Base-by-base conservation (phyloP, 2,888 invertebrate species). In the Acholoe squamosa region DNA sequence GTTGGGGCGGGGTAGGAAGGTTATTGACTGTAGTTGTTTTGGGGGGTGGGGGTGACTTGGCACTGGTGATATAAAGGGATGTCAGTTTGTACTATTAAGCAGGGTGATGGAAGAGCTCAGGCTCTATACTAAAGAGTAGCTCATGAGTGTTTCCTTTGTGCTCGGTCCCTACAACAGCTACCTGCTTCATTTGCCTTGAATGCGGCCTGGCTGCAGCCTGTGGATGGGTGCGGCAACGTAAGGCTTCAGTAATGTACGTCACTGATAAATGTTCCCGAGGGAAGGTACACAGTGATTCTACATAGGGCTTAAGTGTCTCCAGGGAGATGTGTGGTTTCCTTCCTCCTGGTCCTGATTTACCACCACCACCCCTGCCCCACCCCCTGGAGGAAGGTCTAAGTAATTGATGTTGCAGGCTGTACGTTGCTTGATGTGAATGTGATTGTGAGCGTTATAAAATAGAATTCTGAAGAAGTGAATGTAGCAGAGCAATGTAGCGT, bases 171-270 rank as follows among this genome's bases (percentile, higher is more conserved):
- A 71, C 71, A 71, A 71, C 71, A 71, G 71, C 28, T 28, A 25
- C 71, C 14, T 25, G 71, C 71, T 71, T 71, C 71, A 71, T 71
- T 71, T 28, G 31, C 31, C 0, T 0, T 25, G 28, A 71, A 71
- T 71, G 31, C 25, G 71, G 71, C 71, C 10, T 61, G 61, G 61
- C 10, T 10, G 19, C 54, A 14, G 54, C 54, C 12, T 14, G 54
- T 54, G 19, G 61, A 61, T 3, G 61, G 61, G 19, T 19, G 61
- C n/a, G 19, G 22, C n/a, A 0, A 61, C 61, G 61, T 61, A 61
- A 19, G 61, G n/a, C 61, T 61, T 61, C 61, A 61, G 61, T 61
- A 61, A 61, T 61, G 61, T 61, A 61, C 61, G n/a, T n/a, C 19
- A 14, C 5, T 61, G 61, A 61, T 61, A 61, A 61, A 61, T n/a